Conservation (phyloP, 2,113 vertebrate genomes). For the Rhinopomastus cyanomelas region DNA sequence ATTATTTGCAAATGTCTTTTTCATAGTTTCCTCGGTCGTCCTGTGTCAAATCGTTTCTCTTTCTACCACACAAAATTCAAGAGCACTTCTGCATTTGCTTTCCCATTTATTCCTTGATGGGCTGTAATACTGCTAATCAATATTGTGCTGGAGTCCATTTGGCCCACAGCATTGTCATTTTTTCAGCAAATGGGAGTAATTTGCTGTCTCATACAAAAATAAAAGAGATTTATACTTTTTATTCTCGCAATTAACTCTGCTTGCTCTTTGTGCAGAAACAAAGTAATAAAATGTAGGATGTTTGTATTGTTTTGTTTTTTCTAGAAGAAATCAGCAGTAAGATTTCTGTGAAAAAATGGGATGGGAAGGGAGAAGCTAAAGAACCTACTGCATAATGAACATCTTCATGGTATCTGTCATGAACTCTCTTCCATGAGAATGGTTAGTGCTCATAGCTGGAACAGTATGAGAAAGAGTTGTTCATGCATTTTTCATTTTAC, state of each 20-base stretch:
- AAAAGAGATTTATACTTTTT: constrained; percentile 30
- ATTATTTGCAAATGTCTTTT: neutral
- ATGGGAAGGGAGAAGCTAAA: neutral
- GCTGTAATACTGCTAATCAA: constrained; percentile 25
- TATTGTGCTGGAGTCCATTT: constrained; percentile 25
- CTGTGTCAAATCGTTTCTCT: neutral
- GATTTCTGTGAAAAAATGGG: neutral
- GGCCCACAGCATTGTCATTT: constrained; percentile 19
- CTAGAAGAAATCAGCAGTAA: neutral
- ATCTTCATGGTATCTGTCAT: neutral
- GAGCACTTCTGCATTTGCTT: neutral
- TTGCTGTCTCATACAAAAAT: constrained; percentile 33
- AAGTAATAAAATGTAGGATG: neutral
- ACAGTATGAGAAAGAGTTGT: neutral
- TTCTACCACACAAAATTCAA: neutral
- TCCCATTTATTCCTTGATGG: constrained; percentile 35
- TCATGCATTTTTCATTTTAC: neutral
- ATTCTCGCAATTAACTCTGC: neutral
- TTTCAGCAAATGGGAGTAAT: constrained; percentile 27
- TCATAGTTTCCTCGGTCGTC: neutral
- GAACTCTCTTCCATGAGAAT: neutral
- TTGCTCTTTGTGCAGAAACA: neutral
- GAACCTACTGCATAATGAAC: neutral
- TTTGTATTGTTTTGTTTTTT: neutral
- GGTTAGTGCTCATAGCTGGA: neutral